phyloP scores from a whole-genome alignment of 2,113 vertebrate genomes.

The Hiodon alosoides region DNA sequence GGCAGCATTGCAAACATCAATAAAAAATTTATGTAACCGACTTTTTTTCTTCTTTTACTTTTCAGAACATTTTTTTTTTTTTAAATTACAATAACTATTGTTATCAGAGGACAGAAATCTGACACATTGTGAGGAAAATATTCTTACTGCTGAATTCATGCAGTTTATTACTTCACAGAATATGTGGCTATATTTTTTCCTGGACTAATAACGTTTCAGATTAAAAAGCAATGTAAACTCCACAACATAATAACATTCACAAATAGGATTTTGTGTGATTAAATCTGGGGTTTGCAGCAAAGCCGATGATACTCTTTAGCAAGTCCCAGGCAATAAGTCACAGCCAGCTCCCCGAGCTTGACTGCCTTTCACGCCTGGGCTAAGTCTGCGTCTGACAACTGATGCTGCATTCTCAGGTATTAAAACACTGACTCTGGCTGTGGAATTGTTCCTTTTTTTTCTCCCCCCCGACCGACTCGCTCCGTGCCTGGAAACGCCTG shows the following conservation, averaged over 20 bases:
- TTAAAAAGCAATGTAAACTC: conserved; percentile 35
- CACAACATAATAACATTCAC: conserved; percentile 21
- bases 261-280: conserved; percentile 40
- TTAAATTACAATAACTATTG: conserved; percentile 12
- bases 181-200: conserved; percentile 25
- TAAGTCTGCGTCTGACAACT: conserved; percentile 23
- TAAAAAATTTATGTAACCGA: no score
- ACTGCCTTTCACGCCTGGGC: conserved; percentile 10
- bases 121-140: conserved; percentile 15
- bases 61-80: background rate
- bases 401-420: conserved; percentile 11
- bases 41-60: no score
- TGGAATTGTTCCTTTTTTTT: background rate
- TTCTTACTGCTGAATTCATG: conserved; percentile 26
- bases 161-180: conserved; percentile 29
- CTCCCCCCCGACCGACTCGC: background rate
- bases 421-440: conserved; percentile 2
- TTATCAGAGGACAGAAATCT: background rate
- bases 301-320: conserved; percentile 25
- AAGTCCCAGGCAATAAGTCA: conserved; percentile 21
- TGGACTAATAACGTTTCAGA: conserved; percentile 36
- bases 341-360: conserved; percentile 24
- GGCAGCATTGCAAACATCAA: no score
- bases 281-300: conserved; percentile 31
- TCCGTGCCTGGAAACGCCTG: background rate